These are phyloP conservation scores for Aythya baeri DNA, from an alignment of 2,113 vertebrate species.

Conservation along the genomic window DNA sequence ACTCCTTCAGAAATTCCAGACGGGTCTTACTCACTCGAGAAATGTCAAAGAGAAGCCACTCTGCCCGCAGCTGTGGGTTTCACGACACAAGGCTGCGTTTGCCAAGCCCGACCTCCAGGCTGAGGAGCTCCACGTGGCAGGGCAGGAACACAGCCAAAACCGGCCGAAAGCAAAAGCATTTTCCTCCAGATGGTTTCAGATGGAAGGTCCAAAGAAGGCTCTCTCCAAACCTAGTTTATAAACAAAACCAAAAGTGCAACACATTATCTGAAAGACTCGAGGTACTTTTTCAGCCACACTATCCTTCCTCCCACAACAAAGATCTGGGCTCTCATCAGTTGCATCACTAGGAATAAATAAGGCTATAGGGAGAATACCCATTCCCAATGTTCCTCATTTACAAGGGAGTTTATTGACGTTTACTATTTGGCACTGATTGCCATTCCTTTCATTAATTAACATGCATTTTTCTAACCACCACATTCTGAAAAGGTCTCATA, in stretches of 20 bases:
- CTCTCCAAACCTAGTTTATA: neutral
- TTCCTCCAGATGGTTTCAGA: neutral
- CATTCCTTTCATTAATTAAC: neutral
- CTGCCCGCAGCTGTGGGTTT: accelerated
- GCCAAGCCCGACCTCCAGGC: neutral
- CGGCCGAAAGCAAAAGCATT: neutral
- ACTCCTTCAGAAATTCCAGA: neutral
- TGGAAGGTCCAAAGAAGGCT: neutral
- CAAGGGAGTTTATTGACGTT: neutral
- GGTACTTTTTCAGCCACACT: neutral
- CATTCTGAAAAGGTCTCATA: neutral
- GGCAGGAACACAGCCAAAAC: neutral
- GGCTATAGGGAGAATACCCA: neutral
- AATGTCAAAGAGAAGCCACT: accelerated
- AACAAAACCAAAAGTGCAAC: neutral
- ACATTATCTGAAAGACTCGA: neutral
- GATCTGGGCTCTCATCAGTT: neutral
- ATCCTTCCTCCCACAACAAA: neutral
- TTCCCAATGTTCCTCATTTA: neutral
- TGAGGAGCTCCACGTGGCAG: neutral
- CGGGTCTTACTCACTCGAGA: neutral
- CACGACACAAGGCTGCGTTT: accelerated
- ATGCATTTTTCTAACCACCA: neutral
- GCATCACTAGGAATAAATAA: neutral
- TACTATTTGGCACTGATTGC: neutral